Percentiles rank a stretch among this genome's conserved stretches.
phyloP scores from a whole-genome alignment of 2,797 vertebrate species.

The Iguana delicatissima region DNA sequence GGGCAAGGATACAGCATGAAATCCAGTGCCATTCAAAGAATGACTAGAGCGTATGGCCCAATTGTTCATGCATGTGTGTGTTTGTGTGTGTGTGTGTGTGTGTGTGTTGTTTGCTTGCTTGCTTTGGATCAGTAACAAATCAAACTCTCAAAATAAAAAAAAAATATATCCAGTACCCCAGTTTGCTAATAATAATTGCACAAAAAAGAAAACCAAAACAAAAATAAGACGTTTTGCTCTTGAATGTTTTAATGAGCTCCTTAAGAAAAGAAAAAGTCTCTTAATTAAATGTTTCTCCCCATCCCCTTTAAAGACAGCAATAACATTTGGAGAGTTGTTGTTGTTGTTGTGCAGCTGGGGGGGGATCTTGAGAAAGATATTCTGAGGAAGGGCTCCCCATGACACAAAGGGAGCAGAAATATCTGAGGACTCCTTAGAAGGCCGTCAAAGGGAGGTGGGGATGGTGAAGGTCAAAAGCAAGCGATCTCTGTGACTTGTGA shows the following conservation, averaged over 20 bases:
- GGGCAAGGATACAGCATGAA: background rate
- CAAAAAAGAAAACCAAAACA: slow-evolving; percentile 28
- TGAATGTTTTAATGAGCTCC: slow-evolving; percentile 69
- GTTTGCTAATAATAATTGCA: slow-evolving; percentile 66
- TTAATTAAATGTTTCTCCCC: slow-evolving; percentile 75
- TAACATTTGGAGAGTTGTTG: slow-evolving; percentile 57
- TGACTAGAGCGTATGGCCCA: background rate
- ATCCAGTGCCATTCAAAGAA: background rate
- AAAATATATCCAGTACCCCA: slow-evolving; percentile 41
- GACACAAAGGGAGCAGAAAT: slow-evolving; percentile 59
- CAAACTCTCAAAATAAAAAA: background rate
- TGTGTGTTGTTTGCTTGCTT: background rate
- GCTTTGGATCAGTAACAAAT: background rate
- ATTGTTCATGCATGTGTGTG: too few species aligned
- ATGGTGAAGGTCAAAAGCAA: slow-evolving; percentile 59
- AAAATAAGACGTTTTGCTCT: slow-evolving; percentile 28
- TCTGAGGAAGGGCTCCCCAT: slow-evolving; percentile 29
- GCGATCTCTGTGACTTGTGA: slow-evolving; percentile 28
- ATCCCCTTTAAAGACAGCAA: slow-evolving; percentile 63
- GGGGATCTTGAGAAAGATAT: too few species aligned
- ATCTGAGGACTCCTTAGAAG: slow-evolving; percentile 58
- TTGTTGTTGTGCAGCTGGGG: background rate
- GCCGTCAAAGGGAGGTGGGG: slow-evolving; percentile 33
- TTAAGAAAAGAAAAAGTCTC: slow-evolving; percentile 59
- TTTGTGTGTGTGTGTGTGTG: too few species aligned